Evolutionary conservation across 2,797 vertebrate genomes (phyloP).

Genomic region (Megaceryle alcyon): DNA sequence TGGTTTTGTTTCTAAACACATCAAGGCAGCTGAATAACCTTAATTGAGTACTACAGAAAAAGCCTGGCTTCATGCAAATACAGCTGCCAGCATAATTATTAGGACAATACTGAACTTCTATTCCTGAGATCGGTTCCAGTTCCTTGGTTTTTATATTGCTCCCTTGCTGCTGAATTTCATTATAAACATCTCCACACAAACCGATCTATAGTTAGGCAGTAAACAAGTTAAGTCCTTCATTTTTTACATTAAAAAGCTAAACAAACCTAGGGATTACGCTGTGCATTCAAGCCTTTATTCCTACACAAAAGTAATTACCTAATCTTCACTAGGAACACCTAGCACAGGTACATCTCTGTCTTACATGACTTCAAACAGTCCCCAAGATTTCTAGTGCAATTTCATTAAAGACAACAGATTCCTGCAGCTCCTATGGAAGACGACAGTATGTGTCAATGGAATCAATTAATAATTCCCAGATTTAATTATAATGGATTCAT

Average conservation of each 20-base stretch:
- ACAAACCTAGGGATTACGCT: constrained; percentile 25
- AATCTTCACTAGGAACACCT: not conserved
- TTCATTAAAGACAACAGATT: constrained; percentile 7
- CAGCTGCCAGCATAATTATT: constrained; percentile 69
- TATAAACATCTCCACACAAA: constrained; percentile 63
- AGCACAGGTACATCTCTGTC: not conserved
- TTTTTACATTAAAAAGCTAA: constrained; percentile 50
- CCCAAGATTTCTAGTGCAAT: not conserved
- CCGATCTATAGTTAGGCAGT: constrained; percentile 57
- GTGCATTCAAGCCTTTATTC: not conserved
- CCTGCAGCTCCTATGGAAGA: constrained; percentile 29
- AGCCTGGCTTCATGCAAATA: constrained; percentile 63
- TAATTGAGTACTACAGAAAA: constrained; percentile 70
- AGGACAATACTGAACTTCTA: constrained; percentile 65
- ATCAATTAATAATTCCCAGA: constrained; percentile 61
- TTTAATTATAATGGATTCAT: constrained; percentile 61
- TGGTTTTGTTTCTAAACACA: constrained; percentile 72
- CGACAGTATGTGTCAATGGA: constrained; percentile 37
- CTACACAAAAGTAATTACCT: not conserved
- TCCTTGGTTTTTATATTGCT: constrained; percentile 71
- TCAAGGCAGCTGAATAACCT: constrained; percentile 68
- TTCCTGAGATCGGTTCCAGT: constrained; percentile 62
- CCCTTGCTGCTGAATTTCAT: constrained; percentile 68
- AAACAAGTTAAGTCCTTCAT: constrained; percentile 58
- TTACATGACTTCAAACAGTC: not conserved